Percentiles rank a stretch among this genome's conserved stretches.
These are phyloP conservation scores for Troilus luridus DNA, from an alignment of 2,888 invertebrate genomes.

Conservation along the genomic window DNA sequence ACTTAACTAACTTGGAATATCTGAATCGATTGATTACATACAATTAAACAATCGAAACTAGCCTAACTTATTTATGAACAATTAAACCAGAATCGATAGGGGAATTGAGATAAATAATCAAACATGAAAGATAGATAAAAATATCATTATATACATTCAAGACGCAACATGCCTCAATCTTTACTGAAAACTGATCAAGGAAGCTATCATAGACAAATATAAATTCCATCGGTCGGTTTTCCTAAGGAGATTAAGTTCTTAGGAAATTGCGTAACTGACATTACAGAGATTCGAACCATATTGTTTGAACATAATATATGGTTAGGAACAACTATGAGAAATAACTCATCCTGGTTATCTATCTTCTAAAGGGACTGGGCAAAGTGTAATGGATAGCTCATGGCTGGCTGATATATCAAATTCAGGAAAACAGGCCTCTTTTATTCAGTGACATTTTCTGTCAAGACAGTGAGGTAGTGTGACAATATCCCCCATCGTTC, in stretches of 20 bases:
- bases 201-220: neutral
- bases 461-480: too few species aligned
- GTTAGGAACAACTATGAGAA: neutral
- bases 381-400: neutral
- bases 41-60: neutral
- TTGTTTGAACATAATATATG: neutral
- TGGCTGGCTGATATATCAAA: neutral
- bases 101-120: neutral
- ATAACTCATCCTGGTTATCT: neutral
- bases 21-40: neutral
- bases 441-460: too few species aligned
- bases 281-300: neutral
- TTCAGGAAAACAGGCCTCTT: too few species aligned
- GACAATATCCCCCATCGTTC: too few species aligned
- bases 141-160: neutral
- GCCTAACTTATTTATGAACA: neutral
- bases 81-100: neutral
- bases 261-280: neutral
- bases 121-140: neutral
- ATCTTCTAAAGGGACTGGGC: neutral
- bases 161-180: neutral
- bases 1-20: neutral
- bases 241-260: neutral
- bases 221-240: slow-evolving; percentile 3
- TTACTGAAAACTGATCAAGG: neutral